Conservation (phyloP, 2,888 invertebrate genomes). For the Apeira syringaria region DNA sequence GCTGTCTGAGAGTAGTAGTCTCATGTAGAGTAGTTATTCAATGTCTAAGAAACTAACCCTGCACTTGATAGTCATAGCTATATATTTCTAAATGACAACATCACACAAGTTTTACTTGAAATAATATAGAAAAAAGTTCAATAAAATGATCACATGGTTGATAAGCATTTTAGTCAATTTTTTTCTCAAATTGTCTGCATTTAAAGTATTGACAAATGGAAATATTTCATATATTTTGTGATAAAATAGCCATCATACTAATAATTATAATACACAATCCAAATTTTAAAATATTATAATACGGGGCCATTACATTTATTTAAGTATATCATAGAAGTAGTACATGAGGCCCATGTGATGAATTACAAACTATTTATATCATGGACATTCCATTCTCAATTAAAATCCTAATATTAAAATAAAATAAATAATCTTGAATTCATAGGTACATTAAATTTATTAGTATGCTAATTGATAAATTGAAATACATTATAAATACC, state of each 20-base stretch:
- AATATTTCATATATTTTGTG: not conserved
- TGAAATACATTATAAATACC: constrained; percentile 17
- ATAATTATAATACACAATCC: constrained; percentile 17
- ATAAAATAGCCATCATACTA: constrained; percentile 13
- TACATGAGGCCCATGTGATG: constrained; percentile 20
- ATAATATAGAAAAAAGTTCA: no score
- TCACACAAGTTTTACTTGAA: not conserved
- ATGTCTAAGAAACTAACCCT: not conserved
- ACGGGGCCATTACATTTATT: constrained; percentile 4
- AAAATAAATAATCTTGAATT: constrained; percentile 39
- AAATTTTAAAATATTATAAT: constrained; percentile 8
- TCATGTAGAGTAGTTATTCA: no score
- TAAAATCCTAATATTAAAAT: constrained; percentile 30
- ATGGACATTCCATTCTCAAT: constrained; percentile 20
- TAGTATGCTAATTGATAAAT: constrained; percentile 16
- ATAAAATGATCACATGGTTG: no score
- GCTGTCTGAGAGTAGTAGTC: no score
- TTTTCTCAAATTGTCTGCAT: no score
- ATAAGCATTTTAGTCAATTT: no score
- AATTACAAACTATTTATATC: constrained; percentile 4
- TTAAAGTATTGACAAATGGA: no score
- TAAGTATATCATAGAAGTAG: constrained; percentile 7
- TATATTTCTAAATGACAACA: not conserved
- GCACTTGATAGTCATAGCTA: not conserved
- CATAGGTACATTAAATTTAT: constrained; percentile 26